A percentile compares a stretch with the other conserved stretches of the same genome.
Conservation (phyloP, 2,888 invertebrate genomes). For the Agrochola macilenta region DNA sequence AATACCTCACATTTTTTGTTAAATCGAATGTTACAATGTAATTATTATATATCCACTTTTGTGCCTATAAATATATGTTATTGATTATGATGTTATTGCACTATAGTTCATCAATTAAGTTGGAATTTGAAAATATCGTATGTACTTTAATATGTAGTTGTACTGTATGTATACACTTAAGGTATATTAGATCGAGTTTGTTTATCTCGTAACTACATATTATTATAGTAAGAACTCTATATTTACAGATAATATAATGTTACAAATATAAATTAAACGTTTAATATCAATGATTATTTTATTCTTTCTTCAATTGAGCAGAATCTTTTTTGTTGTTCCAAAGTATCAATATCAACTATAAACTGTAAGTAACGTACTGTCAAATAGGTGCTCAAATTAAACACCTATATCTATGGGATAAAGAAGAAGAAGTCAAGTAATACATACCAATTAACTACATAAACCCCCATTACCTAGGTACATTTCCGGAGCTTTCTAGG, state of each 20-base stretch:
- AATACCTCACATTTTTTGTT: constrained; percentile 82
- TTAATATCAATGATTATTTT: constrained; percentile 78
- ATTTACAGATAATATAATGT: constrained; percentile 91
- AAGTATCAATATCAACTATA: not conserved
- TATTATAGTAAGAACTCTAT: constrained; percentile 88
- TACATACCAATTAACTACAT: no score
- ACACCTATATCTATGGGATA: no score
- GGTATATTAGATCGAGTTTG: constrained; percentile 87
- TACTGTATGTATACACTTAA: constrained; percentile 82
- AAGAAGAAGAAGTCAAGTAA: no score
- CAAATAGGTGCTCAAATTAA: not conserved
- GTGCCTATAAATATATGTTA: constrained; percentile 86
- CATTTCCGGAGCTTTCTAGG: not conserved
- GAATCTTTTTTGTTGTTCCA: not conserved
- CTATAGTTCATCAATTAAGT: constrained; percentile 83
- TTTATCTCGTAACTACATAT: constrained; percentile 86
- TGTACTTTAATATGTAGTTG: constrained; percentile 82
- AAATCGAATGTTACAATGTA: constrained; percentile 79
- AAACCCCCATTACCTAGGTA: not conserved
- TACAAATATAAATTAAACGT: constrained; percentile 90
- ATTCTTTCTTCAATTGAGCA: constrained; percentile 16
- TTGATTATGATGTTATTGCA: constrained; percentile 82
- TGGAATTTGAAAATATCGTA: constrained; percentile 83
- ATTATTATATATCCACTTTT: constrained; percentile 85
- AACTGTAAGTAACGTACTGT: not conserved